Conservation (phyloP, 2,797 vertebrate genomes). For the Ctenosaura bakeri region DNA sequence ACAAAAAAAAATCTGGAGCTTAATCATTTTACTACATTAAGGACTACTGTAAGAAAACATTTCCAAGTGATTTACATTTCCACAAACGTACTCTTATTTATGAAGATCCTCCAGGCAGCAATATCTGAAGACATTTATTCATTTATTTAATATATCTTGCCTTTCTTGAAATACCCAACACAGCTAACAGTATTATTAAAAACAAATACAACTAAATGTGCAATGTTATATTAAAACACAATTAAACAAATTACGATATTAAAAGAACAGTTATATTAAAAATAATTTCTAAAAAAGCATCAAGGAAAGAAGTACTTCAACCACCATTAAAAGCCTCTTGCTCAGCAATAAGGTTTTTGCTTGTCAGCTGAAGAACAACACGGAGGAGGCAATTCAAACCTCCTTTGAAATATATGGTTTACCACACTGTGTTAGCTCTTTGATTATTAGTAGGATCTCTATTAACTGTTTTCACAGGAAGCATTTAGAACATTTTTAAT, state of each 20-base stretch:
- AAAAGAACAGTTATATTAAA: too few relatives aligned
- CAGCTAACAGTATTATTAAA: too few relatives aligned
- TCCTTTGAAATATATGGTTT: background rate
- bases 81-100: background rate
- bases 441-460: background rate
- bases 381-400: too few relatives aligned
- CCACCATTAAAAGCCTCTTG: too few relatives aligned
- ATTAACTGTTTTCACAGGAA: background rate
- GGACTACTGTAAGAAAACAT: background rate
- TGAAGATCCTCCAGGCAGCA: background rate
- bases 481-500: background rate
- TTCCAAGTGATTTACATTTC: background rate
- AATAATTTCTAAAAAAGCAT: too few relatives aligned
- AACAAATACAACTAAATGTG: too few relatives aligned
- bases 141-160: slow-evolving; percentile 1
- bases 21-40: slow-evolving; percentile 8
- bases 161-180: too few relatives aligned
- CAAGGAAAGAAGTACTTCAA: too few relatives aligned
- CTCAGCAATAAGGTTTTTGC: too few relatives aligned
- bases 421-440: background rate
- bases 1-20: background rate
- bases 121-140: background rate
- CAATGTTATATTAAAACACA: too few relatives aligned
- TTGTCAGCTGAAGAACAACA: too few relatives aligned
- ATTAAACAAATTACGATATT: too few relatives aligned